A percentile compares a stretch with the other conserved stretches of the same genome.
Conservation (phyloP, 1,140 invertebrate genomes). For the Aphidius ervi region DNA sequence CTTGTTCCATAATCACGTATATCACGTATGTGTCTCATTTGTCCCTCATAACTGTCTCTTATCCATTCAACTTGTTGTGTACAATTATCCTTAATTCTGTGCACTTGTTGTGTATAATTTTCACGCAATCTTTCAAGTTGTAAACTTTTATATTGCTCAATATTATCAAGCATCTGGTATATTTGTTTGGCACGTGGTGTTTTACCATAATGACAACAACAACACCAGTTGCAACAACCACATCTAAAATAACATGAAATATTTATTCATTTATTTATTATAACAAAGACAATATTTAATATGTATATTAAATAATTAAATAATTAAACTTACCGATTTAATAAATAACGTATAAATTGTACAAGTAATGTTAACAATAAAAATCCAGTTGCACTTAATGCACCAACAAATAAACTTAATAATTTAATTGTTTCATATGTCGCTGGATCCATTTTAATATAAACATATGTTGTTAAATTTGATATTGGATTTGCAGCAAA, state of each 20-base stretch:
- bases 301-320: neutral
- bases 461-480: constrained; percentile 68
- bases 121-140: constrained; percentile 83
- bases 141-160: constrained; percentile 84
- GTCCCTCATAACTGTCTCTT: constrained; percentile 82
- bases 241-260: constrained; percentile 51
- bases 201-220: constrained; percentile 63
- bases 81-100: constrained; percentile 88
- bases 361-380: constrained; percentile 72
- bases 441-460: constrained; percentile 74
- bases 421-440: constrained; percentile 79
- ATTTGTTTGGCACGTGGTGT: constrained; percentile 78
- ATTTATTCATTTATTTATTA: constrained; percentile 7
- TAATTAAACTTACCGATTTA: constrained; percentile 60
- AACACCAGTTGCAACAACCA: constrained; percentile 59
- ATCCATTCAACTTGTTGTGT: constrained; percentile 90
- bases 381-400: constrained; percentile 72
- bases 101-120: constrained; percentile 87
- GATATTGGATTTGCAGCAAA: constrained; percentile 77
- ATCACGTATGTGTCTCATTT: constrained; percentile 81
- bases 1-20: constrained; percentile 86
- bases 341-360: constrained; percentile 68
- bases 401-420: constrained; percentile 76
- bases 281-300: constrained; percentile 4
- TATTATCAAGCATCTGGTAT: constrained; percentile 80